Conservation (phyloP, 2,113 vertebrate species). For the Protobothrops mucrosquamatus region DNA sequence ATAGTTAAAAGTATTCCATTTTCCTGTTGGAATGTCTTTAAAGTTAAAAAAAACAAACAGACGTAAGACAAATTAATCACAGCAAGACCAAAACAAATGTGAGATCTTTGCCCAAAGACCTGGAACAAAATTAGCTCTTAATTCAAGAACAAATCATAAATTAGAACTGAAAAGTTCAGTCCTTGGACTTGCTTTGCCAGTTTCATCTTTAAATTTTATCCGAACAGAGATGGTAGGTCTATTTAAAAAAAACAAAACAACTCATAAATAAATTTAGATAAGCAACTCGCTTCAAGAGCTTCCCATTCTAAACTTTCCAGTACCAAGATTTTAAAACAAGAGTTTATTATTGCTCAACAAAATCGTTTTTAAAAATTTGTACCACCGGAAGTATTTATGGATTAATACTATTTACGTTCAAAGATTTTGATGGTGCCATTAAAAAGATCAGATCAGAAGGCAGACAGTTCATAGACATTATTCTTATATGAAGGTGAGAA, state of each 20-base stretch:
- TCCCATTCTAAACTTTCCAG: neutral
- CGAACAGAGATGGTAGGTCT: slow-evolving; percentile 2
- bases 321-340: neutral
- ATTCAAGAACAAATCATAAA: slow-evolving; percentile 11
- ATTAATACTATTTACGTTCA: neutral
- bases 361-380: neutral
- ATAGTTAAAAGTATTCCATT: neutral
- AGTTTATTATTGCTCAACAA: neutral
- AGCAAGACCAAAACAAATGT: slow-evolving; percentile 2
- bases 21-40: neutral
- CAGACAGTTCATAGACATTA: neutral
- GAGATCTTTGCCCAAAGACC: neutral
- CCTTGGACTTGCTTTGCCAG: slow-evolving; percentile 28
- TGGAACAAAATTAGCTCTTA: neutral
- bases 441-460: neutral
- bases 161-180: slow-evolving; percentile 18
- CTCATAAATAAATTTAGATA: neutral
- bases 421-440: neutral
- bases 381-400: neutral
- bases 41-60: neutral
- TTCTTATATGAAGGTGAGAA: rapidly evolving
- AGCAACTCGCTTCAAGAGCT: neutral
- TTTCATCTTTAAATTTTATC: neutral
- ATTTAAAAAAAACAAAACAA: neutral
- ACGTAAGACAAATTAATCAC: neutral